phyloP scores from a whole-genome alignment of 2,797 vertebrate species.

The Danio albolineatus region DNA sequence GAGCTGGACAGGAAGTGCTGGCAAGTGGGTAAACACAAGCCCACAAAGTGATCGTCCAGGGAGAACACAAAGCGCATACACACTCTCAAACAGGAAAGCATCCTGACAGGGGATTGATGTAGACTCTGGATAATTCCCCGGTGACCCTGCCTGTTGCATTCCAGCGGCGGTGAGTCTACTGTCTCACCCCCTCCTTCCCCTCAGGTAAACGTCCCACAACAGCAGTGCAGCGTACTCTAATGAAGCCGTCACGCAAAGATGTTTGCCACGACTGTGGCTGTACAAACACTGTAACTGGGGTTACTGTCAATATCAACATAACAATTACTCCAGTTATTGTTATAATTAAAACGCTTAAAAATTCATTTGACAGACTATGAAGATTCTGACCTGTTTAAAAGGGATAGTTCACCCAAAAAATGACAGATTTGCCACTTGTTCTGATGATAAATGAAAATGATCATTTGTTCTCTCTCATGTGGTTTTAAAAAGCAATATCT shows the following conservation, averaged over 20 bases:
- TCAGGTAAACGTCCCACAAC: slow-evolving; percentile 26
- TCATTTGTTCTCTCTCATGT: too few species aligned
- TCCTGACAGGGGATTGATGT: slow-evolving; percentile 54
- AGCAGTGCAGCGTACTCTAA: slow-evolving; percentile 48
- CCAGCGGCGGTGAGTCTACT: slow-evolving; percentile 54
- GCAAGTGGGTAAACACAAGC: slow-evolving; percentile 71
- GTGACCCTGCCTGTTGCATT: slow-evolving; percentile 49
- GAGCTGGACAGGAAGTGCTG: slow-evolving; percentile 68
- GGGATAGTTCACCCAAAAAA: too few species aligned
- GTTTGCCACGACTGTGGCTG: not conserved
- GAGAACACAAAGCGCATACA: slow-evolving; percentile 62
- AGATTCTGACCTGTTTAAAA: not conserved
- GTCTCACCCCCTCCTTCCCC: slow-evolving; percentile 1
- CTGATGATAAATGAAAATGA: too few species aligned
- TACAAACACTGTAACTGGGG: not conserved
- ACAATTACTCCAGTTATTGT: not conserved
- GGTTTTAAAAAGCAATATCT: too few species aligned
- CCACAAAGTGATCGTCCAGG: slow-evolving; percentile 69
- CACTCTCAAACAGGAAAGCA: slow-evolving; percentile 56
- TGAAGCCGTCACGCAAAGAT: slow-evolving; percentile 70
- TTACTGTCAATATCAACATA: not conserved
- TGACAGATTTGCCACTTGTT: too few species aligned
- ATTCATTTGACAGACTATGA: not conserved
- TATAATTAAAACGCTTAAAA: not conserved
- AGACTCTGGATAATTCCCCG: slow-evolving; percentile 51